A percentile compares a stretch with the other conserved stretches of the same genome.
These are phyloP conservation scores for Caenorhabditis doughertyi DNA, from an alignment of 2,888 invertebrate species.

Conservation along the genomic window DNA sequence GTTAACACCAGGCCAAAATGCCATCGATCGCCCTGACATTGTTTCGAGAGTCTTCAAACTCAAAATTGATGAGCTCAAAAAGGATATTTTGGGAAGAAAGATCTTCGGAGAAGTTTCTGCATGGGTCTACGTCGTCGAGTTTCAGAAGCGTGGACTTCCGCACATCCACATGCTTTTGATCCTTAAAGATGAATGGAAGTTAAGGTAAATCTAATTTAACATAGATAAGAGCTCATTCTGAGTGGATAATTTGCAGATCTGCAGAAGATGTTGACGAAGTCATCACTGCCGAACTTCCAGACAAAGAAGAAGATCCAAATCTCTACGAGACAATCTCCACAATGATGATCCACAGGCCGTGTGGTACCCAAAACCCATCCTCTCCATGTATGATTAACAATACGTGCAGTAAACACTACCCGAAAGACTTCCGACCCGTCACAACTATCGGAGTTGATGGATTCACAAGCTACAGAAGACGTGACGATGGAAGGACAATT, in stretches of 20 bases:
- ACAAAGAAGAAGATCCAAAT: slow-evolving; percentile 60
- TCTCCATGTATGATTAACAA: slow-evolving; percentile 83
- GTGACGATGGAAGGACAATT: slow-evolving; percentile 67
- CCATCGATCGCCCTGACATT: slow-evolving; percentile 77
- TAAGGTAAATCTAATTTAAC: neutral
- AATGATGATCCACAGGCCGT: slow-evolving; percentile 77
- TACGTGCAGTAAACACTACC: slow-evolving; percentile 83
- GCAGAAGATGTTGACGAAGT: slow-evolving; percentile 51
- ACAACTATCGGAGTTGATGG: slow-evolving; percentile 81
- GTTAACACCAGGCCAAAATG: slow-evolving; percentile 59
- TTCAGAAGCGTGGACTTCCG: slow-evolving; percentile 82
- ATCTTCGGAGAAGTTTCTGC: slow-evolving; percentile 73
- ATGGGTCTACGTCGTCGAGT: too few species aligned
- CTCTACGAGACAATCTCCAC: slow-evolving; percentile 66
- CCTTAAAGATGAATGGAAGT: slow-evolving; percentile 76
- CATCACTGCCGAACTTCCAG: slow-evolving; percentile 73
- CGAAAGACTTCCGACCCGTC: slow-evolving; percentile 76
- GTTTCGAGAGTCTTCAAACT: slow-evolving; percentile 75
- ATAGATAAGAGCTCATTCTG: too few species aligned
- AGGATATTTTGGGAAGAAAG: slow-evolving; percentile 44
- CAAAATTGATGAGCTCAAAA: slow-evolving; percentile 72
- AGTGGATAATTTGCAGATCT: neutral
- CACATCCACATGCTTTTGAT: slow-evolving; percentile 79
- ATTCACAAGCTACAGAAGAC: slow-evolving; percentile 82
- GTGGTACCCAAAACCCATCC: slow-evolving; percentile 71